Evolutionary conservation across 2,797 vertebrate species (phyloP).

Genomic region (Semaprochilodus insignis): DNA sequence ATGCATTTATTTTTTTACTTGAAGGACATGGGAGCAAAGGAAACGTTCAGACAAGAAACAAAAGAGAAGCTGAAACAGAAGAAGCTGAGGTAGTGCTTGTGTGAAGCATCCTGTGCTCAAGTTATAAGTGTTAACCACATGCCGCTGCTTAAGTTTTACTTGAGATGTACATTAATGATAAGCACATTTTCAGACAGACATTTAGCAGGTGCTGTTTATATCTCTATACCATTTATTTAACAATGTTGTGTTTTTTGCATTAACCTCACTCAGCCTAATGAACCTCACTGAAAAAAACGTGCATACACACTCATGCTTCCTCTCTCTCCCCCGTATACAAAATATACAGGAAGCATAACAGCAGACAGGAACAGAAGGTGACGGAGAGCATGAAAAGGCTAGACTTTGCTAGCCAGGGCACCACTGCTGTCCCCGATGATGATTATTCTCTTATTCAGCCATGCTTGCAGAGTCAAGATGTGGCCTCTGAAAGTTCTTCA

Average conservation of each 20-base stretch:
- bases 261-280: neutral
- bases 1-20: conserved; percentile 59
- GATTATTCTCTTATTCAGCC: conserved; percentile 74
- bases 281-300: neutral
- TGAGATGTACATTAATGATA: neutral
- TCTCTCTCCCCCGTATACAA: neutral
- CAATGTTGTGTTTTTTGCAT: neutral
- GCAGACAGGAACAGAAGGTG: conserved; percentile 7
- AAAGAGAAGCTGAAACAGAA: conserved; percentile 67
- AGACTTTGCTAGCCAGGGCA: neutral
- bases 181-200: neutral
- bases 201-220: neutral
- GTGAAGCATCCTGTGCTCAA: neutral
- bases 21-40: conserved; percentile 66
- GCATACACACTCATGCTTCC: neutral
- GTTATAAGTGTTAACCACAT: neutral
- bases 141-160: neutral
- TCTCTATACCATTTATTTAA: neutral
- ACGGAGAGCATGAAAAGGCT: neutral
- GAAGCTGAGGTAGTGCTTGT: conserved; percentile 65
- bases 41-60: conserved; percentile 54
- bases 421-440: conserved; percentile 41
- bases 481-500: conserved; percentile 27
- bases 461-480: conserved; percentile 48
- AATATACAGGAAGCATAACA: conserved; percentile 41